Evolutionary conservation across 2,888 invertebrate species (phyloP), one percentile per base, ranked within the genome.

Genomic region (Anoplius nigerrimus): DNA sequence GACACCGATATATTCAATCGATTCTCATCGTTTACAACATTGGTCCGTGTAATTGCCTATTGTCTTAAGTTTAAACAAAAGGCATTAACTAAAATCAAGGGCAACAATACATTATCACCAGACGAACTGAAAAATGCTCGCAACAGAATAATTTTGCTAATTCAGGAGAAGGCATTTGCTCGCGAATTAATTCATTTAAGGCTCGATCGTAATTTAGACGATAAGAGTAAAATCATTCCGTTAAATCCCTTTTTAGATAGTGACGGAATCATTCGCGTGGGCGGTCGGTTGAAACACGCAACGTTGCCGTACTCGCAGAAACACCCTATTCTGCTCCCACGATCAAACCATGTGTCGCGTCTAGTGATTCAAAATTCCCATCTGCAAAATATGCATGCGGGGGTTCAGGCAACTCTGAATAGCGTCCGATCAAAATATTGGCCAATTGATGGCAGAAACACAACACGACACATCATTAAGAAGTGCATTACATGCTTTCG

Each of bases 311-410:
- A 57, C 6, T 11, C n/a, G 2, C 69, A 66, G 42, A 66, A 68
- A 34, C 74, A 76, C 48, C 76, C 76, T 0, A 43, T 61, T 3
- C 1, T 78, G 3, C 46, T 78, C 2, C 73, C 75, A 0, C 3
- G 22, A 2, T 20, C 43, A 16, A 54, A 61, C 21, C 58, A 68
- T n/a, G 54, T 77, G 0, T 74, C 78, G 0, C 43, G 58, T 0
- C 18, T 76, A 1, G 53, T 75, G 8, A 66, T 75, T 0, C 52
- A 21, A 11, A 43, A 75, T 0, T 1, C 22, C 2, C 76, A 79
- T 34, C 2, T 21, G 0, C 43, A 8, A 15, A 27, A 58, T 8
- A 13, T 42, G 6, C 75, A 79, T 20, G 54, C 66, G 0, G 75
- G 75, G 13, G 48, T 62, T 2, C 69, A 74, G 51, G 22, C 68